Evolutionary conservation across 2,113 vertebrate genomes (phyloP).

Genomic region (Tylochromis polylepis): DNA sequence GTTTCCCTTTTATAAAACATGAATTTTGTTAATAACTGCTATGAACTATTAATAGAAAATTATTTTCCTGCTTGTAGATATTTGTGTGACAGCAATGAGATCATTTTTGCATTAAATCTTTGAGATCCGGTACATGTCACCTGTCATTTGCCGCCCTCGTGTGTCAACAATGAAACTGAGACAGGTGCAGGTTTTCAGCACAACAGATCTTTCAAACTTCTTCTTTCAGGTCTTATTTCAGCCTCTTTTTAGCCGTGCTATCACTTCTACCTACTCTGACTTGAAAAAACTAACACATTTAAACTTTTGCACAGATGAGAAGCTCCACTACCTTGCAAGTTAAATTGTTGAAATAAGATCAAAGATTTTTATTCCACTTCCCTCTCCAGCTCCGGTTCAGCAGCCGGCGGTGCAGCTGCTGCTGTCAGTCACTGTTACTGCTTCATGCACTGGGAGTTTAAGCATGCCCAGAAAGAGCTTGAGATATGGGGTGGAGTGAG

Average conservation of each 20-base stretch:
- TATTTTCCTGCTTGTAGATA: neutral
- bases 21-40: neutral
- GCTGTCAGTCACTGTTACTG: conserved; percentile 29
- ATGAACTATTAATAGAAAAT: neutral
- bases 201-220: neutral
- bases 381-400: neutral
- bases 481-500: neutral
- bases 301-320: neutral
- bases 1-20: neutral
- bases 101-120: conserved; percentile 1
- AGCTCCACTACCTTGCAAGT: neutral
- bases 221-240: neutral
- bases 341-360: neutral
- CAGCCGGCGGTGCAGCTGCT: conserved; percentile 40
- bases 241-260: neutral
- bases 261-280: neutral
- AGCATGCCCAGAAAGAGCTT: neutral
- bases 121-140: neutral
- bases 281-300: neutral
- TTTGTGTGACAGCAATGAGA: neutral
- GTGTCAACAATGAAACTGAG: neutral
- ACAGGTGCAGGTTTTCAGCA: neutral
- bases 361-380: neutral
- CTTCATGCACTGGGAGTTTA: neutral
- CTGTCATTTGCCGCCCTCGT: neutral